A percentile compares a stretch with the other conserved stretches of the same genome.
Evolutionary conservation across 2,113 vertebrate species (phyloP).

Genomic region (Oophaga pumilio): DNA sequence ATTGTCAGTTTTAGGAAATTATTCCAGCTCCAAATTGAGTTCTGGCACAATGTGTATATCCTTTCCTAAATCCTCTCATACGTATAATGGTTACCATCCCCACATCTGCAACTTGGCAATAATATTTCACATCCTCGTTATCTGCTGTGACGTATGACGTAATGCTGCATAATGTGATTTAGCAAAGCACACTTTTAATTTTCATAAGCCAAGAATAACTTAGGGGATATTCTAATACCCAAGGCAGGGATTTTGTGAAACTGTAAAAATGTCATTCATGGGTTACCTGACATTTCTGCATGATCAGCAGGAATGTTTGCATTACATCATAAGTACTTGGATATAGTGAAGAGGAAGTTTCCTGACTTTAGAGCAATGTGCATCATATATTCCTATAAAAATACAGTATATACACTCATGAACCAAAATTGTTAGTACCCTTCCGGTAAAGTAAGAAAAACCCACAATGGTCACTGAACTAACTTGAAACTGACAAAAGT

Average conservation of each 20-base stretch:
- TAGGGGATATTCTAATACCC: constrained; percentile 13
- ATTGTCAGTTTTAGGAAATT: constrained; percentile 22
- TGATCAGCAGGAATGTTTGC: not conserved
- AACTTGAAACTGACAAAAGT: no score
- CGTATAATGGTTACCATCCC: constrained; percentile 34
- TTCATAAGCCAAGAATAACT: constrained; percentile 35
- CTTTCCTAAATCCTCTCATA: not conserved
- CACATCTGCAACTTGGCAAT: constrained; percentile 14
- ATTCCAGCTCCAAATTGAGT: constrained; percentile 17
- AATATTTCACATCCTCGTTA: constrained; percentile 21
- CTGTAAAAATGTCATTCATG: constrained; percentile 22
- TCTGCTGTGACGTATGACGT: constrained; percentile 43
- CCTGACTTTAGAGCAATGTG: not conserved
- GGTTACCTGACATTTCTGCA: constrained; percentile 38
- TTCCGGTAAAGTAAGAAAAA: no score
- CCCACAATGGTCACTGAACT: no score
- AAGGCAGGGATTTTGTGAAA: constrained; percentile 22
- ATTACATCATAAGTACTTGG: not conserved
- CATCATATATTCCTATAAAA: not conserved
- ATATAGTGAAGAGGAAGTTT: not conserved
- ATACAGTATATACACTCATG: no score
- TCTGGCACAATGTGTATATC: constrained; percentile 28
- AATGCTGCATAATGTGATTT: constrained; percentile 44
- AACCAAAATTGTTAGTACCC: no score
- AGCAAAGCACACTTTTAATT: constrained; percentile 1